These are phyloP conservation scores for Diorhabda elongata DNA, from an alignment of 1,140 invertebrate species.

Conservation along the genomic window DNA sequence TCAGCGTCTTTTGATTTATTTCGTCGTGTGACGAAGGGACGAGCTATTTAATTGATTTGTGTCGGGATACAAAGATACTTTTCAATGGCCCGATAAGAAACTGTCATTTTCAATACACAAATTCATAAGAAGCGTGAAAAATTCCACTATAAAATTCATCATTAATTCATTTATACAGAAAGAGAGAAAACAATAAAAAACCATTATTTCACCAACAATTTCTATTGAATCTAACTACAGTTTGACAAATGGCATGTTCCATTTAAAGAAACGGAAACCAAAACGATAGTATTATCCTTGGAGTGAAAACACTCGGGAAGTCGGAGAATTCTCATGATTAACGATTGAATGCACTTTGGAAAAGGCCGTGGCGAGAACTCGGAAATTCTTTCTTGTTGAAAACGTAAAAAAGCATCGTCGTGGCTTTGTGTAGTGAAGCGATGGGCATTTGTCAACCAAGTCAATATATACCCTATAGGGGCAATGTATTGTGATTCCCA, in stretches of 20 bases:
- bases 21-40: constrained; percentile 8
- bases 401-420: constrained; percentile 40
- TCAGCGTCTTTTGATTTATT: constrained; percentile 14
- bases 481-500: constrained; percentile 43
- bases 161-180: not conserved
- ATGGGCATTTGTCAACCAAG: constrained; percentile 42
- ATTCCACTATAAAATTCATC: too few relatives aligned
- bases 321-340: constrained; percentile 43
- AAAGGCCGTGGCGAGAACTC: constrained; percentile 41
- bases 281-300: constrained; percentile 31
- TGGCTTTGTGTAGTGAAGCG: constrained; percentile 40
- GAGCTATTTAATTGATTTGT: not conserved
- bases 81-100: too few relatives aligned
- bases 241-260: constrained; percentile 19
- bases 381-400: constrained; percentile 41
- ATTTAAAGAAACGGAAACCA: constrained; percentile 20
- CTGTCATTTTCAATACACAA: too few relatives aligned
- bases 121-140: too few relatives aligned
- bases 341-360: constrained; percentile 44
- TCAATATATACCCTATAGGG: constrained; percentile 33
- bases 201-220: constrained; percentile 15
- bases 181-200: not conserved
- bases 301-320: constrained; percentile 30
- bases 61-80: not conserved
- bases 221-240: not conserved